Conservation (phyloP, 1,140 invertebrate species). For the Muscidifurax raptorellus region DNA sequence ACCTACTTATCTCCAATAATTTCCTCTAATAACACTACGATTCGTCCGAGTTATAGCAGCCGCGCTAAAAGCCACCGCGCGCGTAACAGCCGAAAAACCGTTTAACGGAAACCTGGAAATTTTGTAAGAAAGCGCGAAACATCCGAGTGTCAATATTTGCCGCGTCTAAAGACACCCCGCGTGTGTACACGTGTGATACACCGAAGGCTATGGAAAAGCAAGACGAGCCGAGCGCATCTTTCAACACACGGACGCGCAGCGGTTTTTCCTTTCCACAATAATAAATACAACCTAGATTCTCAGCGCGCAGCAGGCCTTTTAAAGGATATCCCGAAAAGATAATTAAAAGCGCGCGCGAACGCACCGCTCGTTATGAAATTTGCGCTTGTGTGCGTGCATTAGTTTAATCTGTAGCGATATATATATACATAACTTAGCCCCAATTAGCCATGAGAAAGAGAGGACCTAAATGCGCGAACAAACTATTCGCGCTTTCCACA, state of each 20-base stretch:
- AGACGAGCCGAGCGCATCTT: neutral
- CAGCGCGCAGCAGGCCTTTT: neutral
- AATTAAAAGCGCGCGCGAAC: neutral
- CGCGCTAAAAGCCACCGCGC: too few species aligned
- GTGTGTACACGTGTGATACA: too few species aligned
- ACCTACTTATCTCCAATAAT: neutral
- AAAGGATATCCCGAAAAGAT: neutral
- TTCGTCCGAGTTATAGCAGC: neutral
- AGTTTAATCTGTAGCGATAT: slow-evolving; percentile 33
- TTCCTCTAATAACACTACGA: neutral
- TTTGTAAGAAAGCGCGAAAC: neutral
- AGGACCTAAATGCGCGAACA: slow-evolving; percentile 16
- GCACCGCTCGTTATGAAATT: slow-evolving; percentile 24
- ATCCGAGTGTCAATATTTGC: neutral
- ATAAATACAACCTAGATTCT: slow-evolving; percentile 14
- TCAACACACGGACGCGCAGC: neutral
- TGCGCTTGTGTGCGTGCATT: neutral
- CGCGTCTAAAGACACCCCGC: neutral
- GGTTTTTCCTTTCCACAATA: neutral
- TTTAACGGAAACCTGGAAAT: neutral
- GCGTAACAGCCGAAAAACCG: neutral
- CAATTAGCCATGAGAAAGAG: slow-evolving; percentile 38
- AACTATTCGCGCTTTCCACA: neutral
- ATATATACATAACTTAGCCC: slow-evolving; percentile 17
- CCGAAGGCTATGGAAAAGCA: too few species aligned